Percentiles rank a stretch among this genome's conserved stretches.
Conservation (phyloP, 2,113 vertebrate genomes). For the Phocoena phocoena region DNA sequence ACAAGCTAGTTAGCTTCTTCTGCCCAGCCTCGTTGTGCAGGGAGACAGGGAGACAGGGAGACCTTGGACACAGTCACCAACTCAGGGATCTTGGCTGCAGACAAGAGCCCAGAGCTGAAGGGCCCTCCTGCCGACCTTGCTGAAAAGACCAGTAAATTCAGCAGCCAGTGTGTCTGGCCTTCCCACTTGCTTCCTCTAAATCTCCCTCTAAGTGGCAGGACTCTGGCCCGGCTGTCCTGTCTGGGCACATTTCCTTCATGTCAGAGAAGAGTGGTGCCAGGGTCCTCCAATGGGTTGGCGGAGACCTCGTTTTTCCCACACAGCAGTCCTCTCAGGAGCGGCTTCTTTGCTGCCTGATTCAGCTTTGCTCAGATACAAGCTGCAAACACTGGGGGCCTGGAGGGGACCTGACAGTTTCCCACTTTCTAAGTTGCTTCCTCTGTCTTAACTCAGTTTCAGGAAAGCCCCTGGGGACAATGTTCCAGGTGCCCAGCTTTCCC, state of each 20-base stretch:
- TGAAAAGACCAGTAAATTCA: not conserved
- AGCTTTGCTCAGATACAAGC: not conserved
- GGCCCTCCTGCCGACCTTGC: not conserved
- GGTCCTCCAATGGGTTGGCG: not conserved
- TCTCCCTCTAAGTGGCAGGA: conserved; percentile 40
- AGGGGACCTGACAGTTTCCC: not conserved
- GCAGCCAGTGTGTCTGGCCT: conserved; percentile 44
- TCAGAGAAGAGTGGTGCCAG: not conserved
- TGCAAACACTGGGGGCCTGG: not conserved
- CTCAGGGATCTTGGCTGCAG: rapidly evolving
- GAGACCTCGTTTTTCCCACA: not conserved
- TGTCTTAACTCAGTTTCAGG: not conserved
- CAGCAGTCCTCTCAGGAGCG: not conserved
- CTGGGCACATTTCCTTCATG: not conserved
- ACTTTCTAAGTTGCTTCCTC: not conserved
- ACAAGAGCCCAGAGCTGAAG: not conserved
- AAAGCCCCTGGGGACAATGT: rapidly evolving
- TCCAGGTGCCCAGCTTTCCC: not conserved
- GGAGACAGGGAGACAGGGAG: not conserved
- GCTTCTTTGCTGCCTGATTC: not conserved
- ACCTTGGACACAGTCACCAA: not conserved
- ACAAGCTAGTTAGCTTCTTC: not conserved
- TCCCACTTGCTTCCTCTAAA: not conserved
- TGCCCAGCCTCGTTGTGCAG: rapidly evolving
- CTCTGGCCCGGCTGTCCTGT: not conserved